phyloP scores from a whole-genome alignment of 1,140 invertebrate species.

The Venturia canescens region DNA sequence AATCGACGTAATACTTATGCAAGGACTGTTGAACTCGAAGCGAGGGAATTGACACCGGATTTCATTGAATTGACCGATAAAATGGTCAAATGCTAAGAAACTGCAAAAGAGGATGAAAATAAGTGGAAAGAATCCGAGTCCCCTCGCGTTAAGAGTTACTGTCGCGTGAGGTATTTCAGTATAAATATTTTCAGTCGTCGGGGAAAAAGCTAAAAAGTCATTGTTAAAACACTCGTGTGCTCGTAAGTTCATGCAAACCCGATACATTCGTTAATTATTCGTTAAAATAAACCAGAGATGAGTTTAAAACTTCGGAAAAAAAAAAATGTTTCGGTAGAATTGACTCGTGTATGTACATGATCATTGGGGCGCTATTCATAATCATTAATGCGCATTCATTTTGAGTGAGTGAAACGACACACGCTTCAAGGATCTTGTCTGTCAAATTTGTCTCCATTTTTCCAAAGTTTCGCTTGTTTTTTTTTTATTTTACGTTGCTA shows the following conservation, averaged over 20 bases:
- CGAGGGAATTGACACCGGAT: constrained; percentile 16
- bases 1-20: constrained; percentile 28
- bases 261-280: constrained; percentile 28
- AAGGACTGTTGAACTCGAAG: constrained; percentile 30
- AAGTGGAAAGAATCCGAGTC: background rate
- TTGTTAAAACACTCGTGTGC: constrained; percentile 36
- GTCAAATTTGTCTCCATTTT: background rate
- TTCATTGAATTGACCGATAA: background rate
- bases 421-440: constrained; percentile 55
- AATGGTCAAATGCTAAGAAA: background rate
- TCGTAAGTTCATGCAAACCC: constrained; percentile 35
- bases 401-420: constrained; percentile 22
- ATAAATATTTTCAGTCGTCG: constrained; percentile 51
- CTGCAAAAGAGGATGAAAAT: constrained; percentile 16
- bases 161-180: constrained; percentile 52
- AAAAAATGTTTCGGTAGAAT: constrained; percentile 45
- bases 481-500: background rate
- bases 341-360: constrained; percentile 49
- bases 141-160: constrained; percentile 13
- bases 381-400: constrained; percentile 28
- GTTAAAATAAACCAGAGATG: constrained; percentile 1
- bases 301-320: background rate
- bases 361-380: constrained; percentile 35
- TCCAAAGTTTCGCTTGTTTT: background rate
- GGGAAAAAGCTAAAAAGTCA: constrained; percentile 15